A percentile compares a stretch with the other conserved stretches of the same genome.
Conservation (phyloP, 2,797 vertebrate species). For the Heliangelus exortis region DNA sequence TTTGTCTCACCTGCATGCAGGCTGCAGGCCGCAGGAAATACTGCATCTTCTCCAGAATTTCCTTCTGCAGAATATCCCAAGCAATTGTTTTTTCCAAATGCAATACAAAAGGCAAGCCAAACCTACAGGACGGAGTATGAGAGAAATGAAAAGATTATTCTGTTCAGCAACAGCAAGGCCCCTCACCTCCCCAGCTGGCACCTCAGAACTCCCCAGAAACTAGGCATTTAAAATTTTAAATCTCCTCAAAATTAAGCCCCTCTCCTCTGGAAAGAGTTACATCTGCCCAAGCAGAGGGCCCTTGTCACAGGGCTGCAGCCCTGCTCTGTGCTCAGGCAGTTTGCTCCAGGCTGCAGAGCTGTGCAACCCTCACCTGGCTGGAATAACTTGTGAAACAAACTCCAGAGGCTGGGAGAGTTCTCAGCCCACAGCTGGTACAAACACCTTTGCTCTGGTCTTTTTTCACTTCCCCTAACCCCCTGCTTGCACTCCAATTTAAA, state of each 20-base stretch:
- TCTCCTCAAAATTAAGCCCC: too few relatives aligned
- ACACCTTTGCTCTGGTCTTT: not conserved
- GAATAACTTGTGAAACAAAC: not conserved
- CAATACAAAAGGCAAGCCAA: constrained; percentile 95
- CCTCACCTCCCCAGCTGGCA: not conserved
- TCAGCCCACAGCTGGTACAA: not conserved
- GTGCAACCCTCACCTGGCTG: not conserved
- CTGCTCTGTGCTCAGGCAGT: not conserved
- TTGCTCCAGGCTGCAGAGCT: not conserved
- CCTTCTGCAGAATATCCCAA: constrained; percentile 96
- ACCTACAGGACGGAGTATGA: constrained; percentile 77
- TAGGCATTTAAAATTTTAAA: not conserved
- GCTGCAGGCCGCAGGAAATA: constrained; percentile 92
- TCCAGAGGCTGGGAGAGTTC: not conserved
- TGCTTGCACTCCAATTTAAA: not conserved
- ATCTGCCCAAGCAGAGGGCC: not conserved
- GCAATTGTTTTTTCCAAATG: constrained; percentile 94
- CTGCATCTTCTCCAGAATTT: constrained; percentile 98
- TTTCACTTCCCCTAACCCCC: not conserved
- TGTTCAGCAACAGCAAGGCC: rapidly evolving
- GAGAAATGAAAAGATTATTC: not conserved
- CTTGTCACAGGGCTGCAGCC: not conserved
- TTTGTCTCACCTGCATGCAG: constrained; percentile 88
- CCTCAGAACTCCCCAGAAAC: not conserved
- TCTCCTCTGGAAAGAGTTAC: rapidly evolving